These are phyloP conservation scores for Phaedon cochleariae DNA, from an alignment of 2,888 invertebrate genomes.

Conservation along the genomic window DNA sequence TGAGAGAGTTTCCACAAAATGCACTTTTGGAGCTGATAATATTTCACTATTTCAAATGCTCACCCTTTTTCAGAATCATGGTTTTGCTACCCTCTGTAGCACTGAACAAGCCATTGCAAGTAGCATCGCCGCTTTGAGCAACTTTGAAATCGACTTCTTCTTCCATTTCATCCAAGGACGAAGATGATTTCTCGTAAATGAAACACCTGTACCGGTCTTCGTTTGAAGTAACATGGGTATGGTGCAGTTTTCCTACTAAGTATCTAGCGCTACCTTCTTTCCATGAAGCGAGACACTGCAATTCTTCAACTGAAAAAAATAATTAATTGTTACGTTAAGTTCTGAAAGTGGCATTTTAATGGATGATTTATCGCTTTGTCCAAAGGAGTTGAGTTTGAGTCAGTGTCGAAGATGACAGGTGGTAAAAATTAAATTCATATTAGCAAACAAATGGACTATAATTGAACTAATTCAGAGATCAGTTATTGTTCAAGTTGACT, in stretches of 20 bases:
- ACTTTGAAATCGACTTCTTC: constrained; percentile 76
- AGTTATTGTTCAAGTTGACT: too few relatives aligned
- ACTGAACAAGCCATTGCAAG: constrained; percentile 91
- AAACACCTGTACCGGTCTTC: constrained; percentile 95
- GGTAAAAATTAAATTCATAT: too few relatives aligned
- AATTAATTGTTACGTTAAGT: too few relatives aligned
- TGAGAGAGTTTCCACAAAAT: too few relatives aligned
- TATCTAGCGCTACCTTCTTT: constrained; percentile 93
- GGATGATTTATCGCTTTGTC: too few relatives aligned
- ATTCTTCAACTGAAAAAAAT: constrained; percentile 81
- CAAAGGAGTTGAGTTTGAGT: too few relatives aligned
- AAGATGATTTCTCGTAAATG: constrained; percentile 86
- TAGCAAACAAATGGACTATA: too few relatives aligned
- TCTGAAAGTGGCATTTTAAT: too few relatives aligned
- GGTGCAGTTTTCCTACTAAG: constrained; percentile 88
- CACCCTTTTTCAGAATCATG: constrained; percentile 83
- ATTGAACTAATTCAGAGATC: too few relatives aligned
- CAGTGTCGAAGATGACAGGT: too few relatives aligned
- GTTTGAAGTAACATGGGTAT: constrained; percentile 88
- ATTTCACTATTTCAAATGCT: constrained; percentile 24
- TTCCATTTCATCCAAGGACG: constrained; percentile 56
- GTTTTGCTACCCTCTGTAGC: constrained; percentile 87
- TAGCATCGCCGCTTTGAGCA: constrained; percentile 92
- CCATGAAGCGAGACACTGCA: constrained; percentile 92
- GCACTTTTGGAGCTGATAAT: too few relatives aligned